Evolutionary conservation across 2,888 invertebrate species (phyloP).

Genomic region (Slavum lentiscoides): DNA sequence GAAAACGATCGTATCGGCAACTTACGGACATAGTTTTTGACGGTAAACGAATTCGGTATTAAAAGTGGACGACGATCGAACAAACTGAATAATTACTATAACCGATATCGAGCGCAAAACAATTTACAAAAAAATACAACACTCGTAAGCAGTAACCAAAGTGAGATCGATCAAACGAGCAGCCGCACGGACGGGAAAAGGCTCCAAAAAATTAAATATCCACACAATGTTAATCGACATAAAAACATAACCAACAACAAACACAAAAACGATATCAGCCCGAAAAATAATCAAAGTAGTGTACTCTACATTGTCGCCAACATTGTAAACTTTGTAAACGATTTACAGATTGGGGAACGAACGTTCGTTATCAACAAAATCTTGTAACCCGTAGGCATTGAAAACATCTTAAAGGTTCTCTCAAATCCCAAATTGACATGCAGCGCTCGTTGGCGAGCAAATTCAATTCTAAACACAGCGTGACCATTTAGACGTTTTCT

Average conservation of each 20-base stretch:
- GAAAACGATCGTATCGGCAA: background rate
- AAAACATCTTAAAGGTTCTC: too few species aligned
- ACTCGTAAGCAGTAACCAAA: background rate
- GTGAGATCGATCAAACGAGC: constrained; percentile 9
- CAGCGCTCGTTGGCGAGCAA: too few species aligned
- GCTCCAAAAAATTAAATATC: background rate
- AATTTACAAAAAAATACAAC: too few species aligned
- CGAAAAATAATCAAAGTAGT: too few species aligned
- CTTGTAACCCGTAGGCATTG: too few species aligned
- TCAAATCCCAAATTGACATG: too few species aligned
- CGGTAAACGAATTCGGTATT: background rate
- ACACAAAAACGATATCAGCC: background rate
- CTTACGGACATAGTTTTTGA: constrained; percentile 32
- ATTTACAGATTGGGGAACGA: too few species aligned
- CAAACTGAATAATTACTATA: background rate
- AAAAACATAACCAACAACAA: constrained; percentile 38
- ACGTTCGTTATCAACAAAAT: too few species aligned
- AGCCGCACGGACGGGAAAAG: background rate
- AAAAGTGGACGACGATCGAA: background rate
- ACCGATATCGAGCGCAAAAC: background rate
- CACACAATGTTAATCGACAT: background rate
- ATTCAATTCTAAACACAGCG: too few species aligned
- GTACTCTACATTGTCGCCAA: too few species aligned
- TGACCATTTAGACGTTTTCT: too few species aligned
- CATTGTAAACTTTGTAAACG: too few species aligned